A percentile compares a stretch with the other conserved stretches of the same genome.
Evolutionary conservation across 2,113 vertebrate species (phyloP).

Genomic region (Corythoichthys intestinalis): DNA sequence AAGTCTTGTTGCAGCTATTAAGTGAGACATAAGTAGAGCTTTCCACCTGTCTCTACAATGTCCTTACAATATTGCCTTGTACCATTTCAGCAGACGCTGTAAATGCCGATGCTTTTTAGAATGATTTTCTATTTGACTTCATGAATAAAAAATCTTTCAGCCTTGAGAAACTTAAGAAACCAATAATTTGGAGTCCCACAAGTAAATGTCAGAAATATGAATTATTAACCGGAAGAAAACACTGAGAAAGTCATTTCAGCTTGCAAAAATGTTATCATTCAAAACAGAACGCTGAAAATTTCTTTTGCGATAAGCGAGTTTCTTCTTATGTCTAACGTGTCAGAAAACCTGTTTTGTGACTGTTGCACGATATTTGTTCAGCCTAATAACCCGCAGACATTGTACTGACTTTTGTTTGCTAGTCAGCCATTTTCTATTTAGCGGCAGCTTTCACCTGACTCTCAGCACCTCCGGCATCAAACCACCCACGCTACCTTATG

Average conservation of each 20-base stretch:
- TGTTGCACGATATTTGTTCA: neutral
- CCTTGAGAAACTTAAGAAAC: neutral
- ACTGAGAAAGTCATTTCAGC: neutral
- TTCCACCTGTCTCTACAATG: neutral
- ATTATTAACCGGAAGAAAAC: neutral
- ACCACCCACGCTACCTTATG: neutral
- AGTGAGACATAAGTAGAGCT: too few species aligned
- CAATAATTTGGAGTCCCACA: neutral
- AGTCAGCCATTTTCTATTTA: neutral
- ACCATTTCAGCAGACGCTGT: neutral
- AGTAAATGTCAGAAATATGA: neutral
- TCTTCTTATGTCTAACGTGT: neutral
- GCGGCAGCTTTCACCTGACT: neutral
- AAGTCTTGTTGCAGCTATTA: too few species aligned
- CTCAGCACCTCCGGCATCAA: neutral
- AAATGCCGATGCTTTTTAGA: neutral
- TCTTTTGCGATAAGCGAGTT: neutral
- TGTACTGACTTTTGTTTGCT: neutral
- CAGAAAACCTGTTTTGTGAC: neutral
- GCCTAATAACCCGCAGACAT: constrained; percentile 2
- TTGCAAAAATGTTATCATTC: neutral
- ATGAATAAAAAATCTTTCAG: neutral
- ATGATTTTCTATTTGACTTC: neutral
- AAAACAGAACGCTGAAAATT: neutral
- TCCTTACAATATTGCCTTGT: neutral